Percentiles rank a stretch among this genome's conserved stretches.
These are phyloP conservation scores for Ianthella basta DNA, from an alignment of 37 sponge, comb jelly and placozoan species.

Conservation along the genomic window DNA sequence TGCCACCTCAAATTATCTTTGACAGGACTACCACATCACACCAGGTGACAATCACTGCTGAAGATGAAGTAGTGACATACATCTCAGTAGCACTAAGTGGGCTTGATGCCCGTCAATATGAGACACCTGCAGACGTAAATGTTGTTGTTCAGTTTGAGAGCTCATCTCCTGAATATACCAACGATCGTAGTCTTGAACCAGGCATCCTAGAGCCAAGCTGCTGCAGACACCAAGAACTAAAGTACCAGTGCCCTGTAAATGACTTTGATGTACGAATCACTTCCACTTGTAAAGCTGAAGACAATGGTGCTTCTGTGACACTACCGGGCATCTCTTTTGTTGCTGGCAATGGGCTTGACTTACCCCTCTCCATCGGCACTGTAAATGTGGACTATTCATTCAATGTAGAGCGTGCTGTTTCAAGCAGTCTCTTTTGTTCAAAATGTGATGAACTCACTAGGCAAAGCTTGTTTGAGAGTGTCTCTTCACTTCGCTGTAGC, in stretches of 20 bases:
- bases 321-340: constrained; percentile 19
- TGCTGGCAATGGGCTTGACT: background rate
- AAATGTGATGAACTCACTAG: background rate
- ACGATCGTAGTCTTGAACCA: background rate
- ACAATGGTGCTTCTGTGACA: too few relatives aligned
- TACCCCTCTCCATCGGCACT: background rate
- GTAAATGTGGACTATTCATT: background rate
- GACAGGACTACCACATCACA: background rate
- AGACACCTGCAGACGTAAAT: background rate
- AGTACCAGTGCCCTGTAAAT: background rate
- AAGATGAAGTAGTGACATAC: background rate
- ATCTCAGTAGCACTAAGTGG: background rate
- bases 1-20: background rate
- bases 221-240: background rate
- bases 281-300: background rate
- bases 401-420: background rate
- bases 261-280: background rate
- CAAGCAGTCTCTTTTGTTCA: too few relatives aligned
- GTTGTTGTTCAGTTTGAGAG: constrained; percentile 8
- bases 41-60: constrained; percentile 12
- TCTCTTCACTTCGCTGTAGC: background rate
- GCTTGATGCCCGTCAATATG: background rate
- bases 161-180: background rate
- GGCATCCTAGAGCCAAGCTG: constrained; percentile 34
- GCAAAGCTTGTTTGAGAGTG: background rate